Conservation (phyloP, 2,797 vertebrate species). For the Anguilla obscura region DNA sequence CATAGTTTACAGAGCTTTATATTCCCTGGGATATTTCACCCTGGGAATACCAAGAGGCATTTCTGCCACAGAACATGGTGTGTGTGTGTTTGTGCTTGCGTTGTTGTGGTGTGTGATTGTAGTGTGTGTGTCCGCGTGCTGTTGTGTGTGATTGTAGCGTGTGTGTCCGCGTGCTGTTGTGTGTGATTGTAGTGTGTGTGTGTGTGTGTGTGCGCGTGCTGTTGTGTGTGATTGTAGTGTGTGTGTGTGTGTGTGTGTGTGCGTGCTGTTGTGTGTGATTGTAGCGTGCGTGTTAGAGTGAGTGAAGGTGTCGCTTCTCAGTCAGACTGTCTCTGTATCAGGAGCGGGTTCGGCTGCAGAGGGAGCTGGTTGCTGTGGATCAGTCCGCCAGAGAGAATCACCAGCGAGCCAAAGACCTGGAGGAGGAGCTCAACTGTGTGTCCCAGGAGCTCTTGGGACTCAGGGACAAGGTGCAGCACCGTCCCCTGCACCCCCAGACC, state of each 20-base stretch:
- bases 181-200: no score
- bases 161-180: not conserved
- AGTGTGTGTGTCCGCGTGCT: not conserved
- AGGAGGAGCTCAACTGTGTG: constrained; percentile 56
- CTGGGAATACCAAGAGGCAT: not conserved
- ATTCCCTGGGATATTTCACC: not conserved
- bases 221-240: no score
- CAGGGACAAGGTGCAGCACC: constrained; percentile 57
- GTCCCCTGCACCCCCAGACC: not conserved
- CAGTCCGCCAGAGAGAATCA: constrained; percentile 56
- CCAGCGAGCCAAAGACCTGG: constrained; percentile 47
- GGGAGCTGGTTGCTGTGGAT: constrained; percentile 54
- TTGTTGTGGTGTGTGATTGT: not conserved
- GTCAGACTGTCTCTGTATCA: constrained; percentile 56
- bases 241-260: no score
- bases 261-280: no score
- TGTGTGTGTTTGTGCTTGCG: not conserved
- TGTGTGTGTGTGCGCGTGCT: no score
- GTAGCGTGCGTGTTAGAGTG: not conserved
- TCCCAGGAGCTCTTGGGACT: constrained; percentile 56
- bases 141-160: not conserved
- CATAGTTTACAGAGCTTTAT: not conserved
- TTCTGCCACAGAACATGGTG: not conserved
- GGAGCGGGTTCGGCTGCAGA: constrained; percentile 58
- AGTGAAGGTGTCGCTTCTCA: not conserved